A percentile compares a stretch with the other conserved stretches of the same genome.
These are phyloP conservation scores for Probaryconus sp. DNA, from an alignment of 1,140 invertebrate genomes.

Conservation along the genomic window DNA sequence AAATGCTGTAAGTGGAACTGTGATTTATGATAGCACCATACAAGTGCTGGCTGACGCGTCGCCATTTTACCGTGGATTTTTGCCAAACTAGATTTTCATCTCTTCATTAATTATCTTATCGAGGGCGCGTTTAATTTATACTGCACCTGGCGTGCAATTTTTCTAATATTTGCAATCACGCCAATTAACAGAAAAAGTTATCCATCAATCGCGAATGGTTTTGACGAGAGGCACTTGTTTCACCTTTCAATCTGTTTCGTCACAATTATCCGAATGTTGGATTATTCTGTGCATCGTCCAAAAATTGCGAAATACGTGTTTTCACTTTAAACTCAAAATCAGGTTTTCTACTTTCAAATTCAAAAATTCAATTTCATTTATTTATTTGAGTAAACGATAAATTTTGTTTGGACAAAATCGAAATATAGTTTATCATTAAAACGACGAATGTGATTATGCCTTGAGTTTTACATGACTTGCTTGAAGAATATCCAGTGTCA, in stretches of 20 bases:
- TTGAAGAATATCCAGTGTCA: conserved; percentile 38
- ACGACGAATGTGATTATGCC: conserved; percentile 40
- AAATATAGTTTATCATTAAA: conserved; percentile 51
- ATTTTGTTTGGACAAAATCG: conserved; percentile 32
- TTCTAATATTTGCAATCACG: conserved; percentile 3
- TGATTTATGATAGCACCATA: conserved; percentile 46
- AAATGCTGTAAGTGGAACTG: conserved; percentile 38
- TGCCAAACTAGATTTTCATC: conserved; percentile 43
- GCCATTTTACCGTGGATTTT: conserved; percentile 35
- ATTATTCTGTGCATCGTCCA: too few relatives aligned
- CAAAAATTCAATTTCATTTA: too few relatives aligned
- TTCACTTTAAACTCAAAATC: too few relatives aligned
- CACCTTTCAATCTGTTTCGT: too few relatives aligned
- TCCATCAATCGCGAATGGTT: conserved; percentile 3
- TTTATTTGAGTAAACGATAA: conserved; percentile 19
- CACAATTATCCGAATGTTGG: too few relatives aligned
- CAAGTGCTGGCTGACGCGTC: not conserved
- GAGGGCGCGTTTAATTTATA: conserved; percentile 41
- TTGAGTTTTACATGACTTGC: conserved; percentile 16
- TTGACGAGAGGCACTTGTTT: too few relatives aligned
- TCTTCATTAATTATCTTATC: conserved; percentile 56
- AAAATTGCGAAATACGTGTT: too few relatives aligned
- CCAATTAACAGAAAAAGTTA: too few relatives aligned
- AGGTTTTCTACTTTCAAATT: too few relatives aligned
- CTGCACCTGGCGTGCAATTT: conserved; percentile 26